Base-by-base conservation (phyloP, 1,140 invertebrate genomes). In the Papilio helenus region DNA sequence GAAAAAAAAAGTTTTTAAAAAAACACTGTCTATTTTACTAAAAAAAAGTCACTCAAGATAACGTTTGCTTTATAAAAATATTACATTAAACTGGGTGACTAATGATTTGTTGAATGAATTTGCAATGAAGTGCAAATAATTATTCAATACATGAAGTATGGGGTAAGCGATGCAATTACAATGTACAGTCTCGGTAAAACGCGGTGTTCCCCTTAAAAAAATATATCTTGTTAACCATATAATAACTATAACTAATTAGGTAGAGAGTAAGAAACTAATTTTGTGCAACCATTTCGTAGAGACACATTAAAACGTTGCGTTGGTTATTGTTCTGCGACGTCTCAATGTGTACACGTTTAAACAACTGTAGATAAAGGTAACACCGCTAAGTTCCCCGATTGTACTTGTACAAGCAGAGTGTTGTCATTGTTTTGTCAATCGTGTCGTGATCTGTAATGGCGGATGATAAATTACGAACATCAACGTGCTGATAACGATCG, bases 401-500 rank as follows among this genome's bases (percentile, higher is more conserved):
- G 34, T 39, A 39, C 34, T 39, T 74, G 10, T 61, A 14, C 26
- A 65, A 26, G 61, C 42, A 26, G 8, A 23, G 20, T 49, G 20
- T 74, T 49, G 72, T 74, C 72, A 74, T 74, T 74, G 42, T 74
- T 74, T 74, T 74, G 72, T 49, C 39, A 74, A 20, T 74, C 44
- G 14, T 51, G 72, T 49, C 44, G 42, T 49, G 72, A 74, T 74
- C 42, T 26, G 39, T 23, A 46, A 44, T 49, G 42, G 42, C 42
- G 42, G 42, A 44, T 74, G 42, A 74, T 74, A 74, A 74, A 72
- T 72, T 72, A 44, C 71, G 39, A 23, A 34, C 39, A 72, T 44
- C 61, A 29, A 68, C 5, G 61, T 1, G 14, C 26, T 68, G 61
- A 68, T 68, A 68, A 68, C 61, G 12, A 68, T 68, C 61, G 9